These are phyloP conservation scores for Sebastes steindachneri DNA, from an alignment of 2,797 vertebrate genomes.

Conservation along the genomic window DNA sequence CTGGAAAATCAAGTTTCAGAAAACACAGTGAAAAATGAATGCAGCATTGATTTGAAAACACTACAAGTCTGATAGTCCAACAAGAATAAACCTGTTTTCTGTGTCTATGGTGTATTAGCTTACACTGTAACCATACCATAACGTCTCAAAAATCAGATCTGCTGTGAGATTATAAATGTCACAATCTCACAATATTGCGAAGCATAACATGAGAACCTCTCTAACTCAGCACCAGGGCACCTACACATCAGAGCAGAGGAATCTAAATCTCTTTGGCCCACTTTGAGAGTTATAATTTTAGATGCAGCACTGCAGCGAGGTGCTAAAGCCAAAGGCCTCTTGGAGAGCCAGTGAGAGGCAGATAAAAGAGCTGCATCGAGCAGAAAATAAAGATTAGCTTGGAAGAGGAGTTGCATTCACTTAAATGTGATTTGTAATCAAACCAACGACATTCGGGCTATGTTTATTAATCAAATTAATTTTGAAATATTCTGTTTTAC, in stretches of 20 bases:
- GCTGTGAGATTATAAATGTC: not conserved
- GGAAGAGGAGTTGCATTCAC: constrained; percentile 16
- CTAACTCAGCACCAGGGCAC: constrained; percentile 36
- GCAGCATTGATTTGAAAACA: not conserved
- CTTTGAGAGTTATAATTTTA: constrained; percentile 74
- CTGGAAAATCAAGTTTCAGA: constrained; percentile 19
- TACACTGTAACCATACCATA: not conserved
- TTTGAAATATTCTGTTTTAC: not conserved
- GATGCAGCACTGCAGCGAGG: constrained; percentile 65
- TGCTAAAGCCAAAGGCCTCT: constrained; percentile 68
- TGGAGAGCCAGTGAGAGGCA: constrained; percentile 65
- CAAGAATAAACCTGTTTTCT: not conserved
- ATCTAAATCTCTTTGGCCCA: constrained; percentile 69
- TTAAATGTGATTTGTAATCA: constrained; percentile 9
- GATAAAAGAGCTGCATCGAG: constrained; percentile 54
- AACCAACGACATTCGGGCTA: not conserved
- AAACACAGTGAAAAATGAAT: not conserved
- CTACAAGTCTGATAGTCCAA: not conserved
- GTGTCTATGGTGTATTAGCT: not conserved
- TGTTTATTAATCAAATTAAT: not conserved
- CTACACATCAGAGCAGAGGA: constrained; percentile 55
- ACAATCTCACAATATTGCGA: not conserved
- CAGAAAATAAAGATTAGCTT: constrained; percentile 34
- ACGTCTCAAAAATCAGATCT: not conserved
- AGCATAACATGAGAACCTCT: constrained; percentile 16